A percentile compares a stretch with the other conserved stretches of the same genome.
phyloP scores from a whole-genome alignment of 2,113 vertebrate genomes.

The Eurypyga helias region DNA sequence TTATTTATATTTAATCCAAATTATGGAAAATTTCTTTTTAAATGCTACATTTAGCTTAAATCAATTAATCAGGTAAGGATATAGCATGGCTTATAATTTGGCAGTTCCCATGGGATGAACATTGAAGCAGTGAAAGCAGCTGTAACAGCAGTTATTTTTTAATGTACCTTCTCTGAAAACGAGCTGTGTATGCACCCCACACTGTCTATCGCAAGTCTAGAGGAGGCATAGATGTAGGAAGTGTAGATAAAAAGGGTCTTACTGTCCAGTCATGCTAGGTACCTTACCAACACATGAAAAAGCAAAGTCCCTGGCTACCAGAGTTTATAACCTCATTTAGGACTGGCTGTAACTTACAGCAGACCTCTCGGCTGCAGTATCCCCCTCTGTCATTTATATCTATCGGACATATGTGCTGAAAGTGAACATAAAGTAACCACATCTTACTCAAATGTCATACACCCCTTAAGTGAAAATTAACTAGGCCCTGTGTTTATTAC shows the following conservation, averaged over 20 bases:
- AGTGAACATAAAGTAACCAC: conserved; percentile 16
- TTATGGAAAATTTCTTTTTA: background rate
- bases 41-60: background rate
- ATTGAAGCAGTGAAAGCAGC: background rate
- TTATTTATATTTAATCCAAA: background rate
- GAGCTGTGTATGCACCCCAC: background rate
- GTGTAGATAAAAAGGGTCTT: background rate
- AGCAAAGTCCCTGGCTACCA: background rate
- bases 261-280: background rate
- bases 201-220: background rate
- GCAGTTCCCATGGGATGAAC: background rate
- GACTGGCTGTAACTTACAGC: background rate
- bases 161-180: background rate
- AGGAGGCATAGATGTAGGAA: background rate
- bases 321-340: conserved; percentile 18
- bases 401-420: background rate
- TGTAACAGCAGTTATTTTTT: background rate
- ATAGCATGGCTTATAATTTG: background rate
- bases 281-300: background rate
- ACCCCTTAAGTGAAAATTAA: conserved; percentile 36
- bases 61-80: background rate
- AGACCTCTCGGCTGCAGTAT: background rate
- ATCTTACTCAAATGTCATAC: conserved; percentile 45
- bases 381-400: background rate
- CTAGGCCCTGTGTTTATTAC: conserved; percentile 28